Base-by-base conservation (phyloP, 2,888 invertebrate genomes). In the Iselma pallidipennis region DNA sequence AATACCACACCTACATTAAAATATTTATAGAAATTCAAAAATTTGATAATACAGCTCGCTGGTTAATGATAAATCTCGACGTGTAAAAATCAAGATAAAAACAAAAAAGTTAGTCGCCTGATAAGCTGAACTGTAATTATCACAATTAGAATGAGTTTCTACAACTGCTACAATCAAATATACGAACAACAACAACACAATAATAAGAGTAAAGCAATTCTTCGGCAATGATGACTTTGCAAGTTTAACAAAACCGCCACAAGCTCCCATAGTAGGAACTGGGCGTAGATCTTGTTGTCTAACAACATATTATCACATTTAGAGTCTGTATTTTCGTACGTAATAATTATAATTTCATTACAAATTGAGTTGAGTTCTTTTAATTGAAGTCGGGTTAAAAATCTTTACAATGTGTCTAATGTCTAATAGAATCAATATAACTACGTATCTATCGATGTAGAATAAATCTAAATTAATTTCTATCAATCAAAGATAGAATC, bases 231-330 rank as follows among this genome's bases (percentile, higher is more conserved):
- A 73, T 73, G 73, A 73, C 71, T 69, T 49, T 61, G 69, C 72
- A 65, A 37, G 37, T 37, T 37, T 16, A 37, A 37, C 16, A 37
- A 37, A 37, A 37, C 16, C 37, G 16, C 37, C 37, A 37, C 45
- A 64, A 57, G 59, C 61, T 67, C 52, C 68, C 66, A 61, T 61
- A 65, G 71, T 72, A 72, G 72, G 72, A 72, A 70, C 68, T 74
- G 71, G 75, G 73, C 71, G 73, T 71, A 66, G 49, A 67, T 69
- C 64, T 65, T 70, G 74, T 70, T 72, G 74, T 74, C 73, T 74
- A 74, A 74, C 74, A 73, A 71, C 68, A 65, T 68, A 74, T 74
- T 74, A 74, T 73, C 72, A 70, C 71, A 71, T 71, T 73, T 75
- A 71, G 70, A 69, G 63, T 57, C 63, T 66, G 61, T 69, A 66